Base-by-base conservation (phyloP, 2,888 invertebrate species). In the Drosophila tanythrix region DNA sequence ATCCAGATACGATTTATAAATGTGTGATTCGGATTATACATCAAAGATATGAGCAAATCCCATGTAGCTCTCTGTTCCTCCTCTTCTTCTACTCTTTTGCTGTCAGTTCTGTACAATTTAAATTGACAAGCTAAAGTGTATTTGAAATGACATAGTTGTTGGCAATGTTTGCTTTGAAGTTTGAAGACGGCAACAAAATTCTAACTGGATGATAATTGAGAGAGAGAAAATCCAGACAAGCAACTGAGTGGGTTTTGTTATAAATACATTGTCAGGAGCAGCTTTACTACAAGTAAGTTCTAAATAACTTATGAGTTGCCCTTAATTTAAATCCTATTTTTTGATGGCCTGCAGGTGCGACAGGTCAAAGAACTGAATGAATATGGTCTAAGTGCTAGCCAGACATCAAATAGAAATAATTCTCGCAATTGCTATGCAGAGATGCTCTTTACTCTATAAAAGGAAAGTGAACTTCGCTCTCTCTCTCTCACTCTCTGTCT, bases 1-100 rank as follows among this genome's bases (percentile, higher is more conserved):
- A 70, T 50, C 38, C 50, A 50, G 33, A 31, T 52, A 52, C 27
- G 59, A 3, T n/a, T 46, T 51, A 48, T 60, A 65, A 48, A 64
- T 65, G 61, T 65, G 52, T 53, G 57, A 58, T 29, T 65, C 58
- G 58, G 59, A 70, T 76, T 76, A 76, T 46, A 38, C 18, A 51
- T 56, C 46, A 65, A 66, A 38, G 43, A 72, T 72, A 67, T 38
- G 36, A 62, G 48, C 62, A 64, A 53, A 57, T 57, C 48, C 69
- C 59, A 36, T 35, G 31, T 53, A 64, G 53, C 60, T 75, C 21
- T 46, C 21, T 27, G 3, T 13, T 27, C 29, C 36, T 25, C 15
- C 33, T 15, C 50, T 27, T 27, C 27, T 27, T 27, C 18, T 0
- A 8, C 8, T 8, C 0, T 31, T 36, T 18, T 36, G 29, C 21